Conservation (phyloP, 2,797 vertebrate genomes). For the Emys orbicularis region DNA sequence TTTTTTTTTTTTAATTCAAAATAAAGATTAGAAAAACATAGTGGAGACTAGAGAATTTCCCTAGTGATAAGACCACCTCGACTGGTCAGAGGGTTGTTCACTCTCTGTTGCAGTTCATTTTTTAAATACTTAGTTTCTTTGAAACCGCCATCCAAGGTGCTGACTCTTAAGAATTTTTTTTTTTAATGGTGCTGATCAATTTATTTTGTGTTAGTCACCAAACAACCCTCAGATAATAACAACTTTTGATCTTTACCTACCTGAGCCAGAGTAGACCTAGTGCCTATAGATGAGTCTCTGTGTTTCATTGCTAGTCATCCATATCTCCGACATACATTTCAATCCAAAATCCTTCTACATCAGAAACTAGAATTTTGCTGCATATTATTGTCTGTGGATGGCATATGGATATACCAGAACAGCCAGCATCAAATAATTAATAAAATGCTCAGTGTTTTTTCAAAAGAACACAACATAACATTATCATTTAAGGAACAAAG, state of each 20-base stretch:
- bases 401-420: background rate
- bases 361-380: background rate
- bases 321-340: background rate
- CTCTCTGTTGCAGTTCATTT: background rate
- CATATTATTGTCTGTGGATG: background rate
- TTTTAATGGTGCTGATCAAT: background rate
- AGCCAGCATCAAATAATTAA: background rate
- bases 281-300: background rate
- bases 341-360: background rate
- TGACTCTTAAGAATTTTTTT: background rate
- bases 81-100: background rate
- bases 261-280: background rate
- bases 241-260: background rate
- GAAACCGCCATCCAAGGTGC: no score
- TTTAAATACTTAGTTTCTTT: background rate
- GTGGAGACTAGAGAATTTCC: no score
- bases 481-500: background rate
- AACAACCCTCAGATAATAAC: background rate
- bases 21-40: no score
- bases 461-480: background rate
- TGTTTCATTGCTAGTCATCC: background rate
- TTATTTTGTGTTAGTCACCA: background rate
- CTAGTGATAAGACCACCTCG: no score
- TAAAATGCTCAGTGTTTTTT: background rate
- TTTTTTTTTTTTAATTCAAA: no score